Evolutionary conservation across 2,113 vertebrate genomes (phyloP).

Genomic region (Amblyopsis rosae): DNA sequence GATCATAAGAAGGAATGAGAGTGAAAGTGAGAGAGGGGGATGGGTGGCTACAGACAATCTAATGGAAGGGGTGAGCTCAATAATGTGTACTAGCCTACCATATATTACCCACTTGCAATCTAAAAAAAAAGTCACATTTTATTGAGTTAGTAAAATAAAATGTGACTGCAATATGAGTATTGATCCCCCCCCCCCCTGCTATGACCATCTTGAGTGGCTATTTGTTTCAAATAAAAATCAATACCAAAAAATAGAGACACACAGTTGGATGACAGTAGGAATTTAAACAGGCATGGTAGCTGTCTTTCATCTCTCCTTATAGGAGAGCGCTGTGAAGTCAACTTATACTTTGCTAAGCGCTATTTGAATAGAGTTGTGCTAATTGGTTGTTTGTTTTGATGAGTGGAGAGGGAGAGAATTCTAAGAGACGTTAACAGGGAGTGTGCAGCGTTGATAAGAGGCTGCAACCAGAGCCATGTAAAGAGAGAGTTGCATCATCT

Average conservation of each 20-base stretch:
- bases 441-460: background rate
- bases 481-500: too few species aligned
- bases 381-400: conserved; percentile 30
- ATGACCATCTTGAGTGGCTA: conserved; percentile 15
- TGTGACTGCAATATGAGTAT: conserved; percentile 32
- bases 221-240: conserved; percentile 36
- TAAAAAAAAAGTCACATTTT: conserved; percentile 33
- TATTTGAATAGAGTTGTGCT: conserved; percentile 17
- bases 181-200: conserved; percentile 14
- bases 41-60: background rate
- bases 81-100: conserved; percentile 12
- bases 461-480: too few species aligned
- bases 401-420: background rate
- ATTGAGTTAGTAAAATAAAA: conserved; percentile 40
- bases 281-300: background rate
- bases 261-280: conserved; percentile 13
- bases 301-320: conserved; percentile 11
- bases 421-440: too few species aligned
- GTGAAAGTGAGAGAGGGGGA: too few species aligned
- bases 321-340: conserved; percentile 13
- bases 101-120: conserved; percentile 16
- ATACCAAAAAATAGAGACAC: conserved; percentile 2
- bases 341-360: background rate
- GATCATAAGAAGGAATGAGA: too few species aligned
- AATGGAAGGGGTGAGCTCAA: conserved; percentile 17